Percentiles rank a stretch among this genome's conserved stretches.
Conservation (phyloP, 2,888 invertebrate species). For the Pachydiplax longipennis region DNA sequence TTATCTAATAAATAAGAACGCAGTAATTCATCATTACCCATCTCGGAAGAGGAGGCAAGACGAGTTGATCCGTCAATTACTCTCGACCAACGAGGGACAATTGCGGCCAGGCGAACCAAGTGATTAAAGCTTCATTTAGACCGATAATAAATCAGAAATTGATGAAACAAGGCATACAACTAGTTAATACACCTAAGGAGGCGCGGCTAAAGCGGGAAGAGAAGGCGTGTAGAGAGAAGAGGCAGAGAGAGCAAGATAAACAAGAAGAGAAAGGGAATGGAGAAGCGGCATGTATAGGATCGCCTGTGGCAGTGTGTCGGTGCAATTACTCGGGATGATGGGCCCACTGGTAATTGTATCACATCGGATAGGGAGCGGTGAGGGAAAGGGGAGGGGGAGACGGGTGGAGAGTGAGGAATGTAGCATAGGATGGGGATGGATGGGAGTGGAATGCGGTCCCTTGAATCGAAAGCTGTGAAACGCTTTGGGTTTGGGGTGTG, state of each 20-base stretch:
- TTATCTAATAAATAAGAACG: too few species aligned
- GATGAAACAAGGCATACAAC: too few species aligned
- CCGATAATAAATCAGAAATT: too few species aligned
- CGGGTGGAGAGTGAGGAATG: not conserved
- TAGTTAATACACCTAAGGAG: too few species aligned
- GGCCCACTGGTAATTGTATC: conserved; percentile 49
- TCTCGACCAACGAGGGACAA: too few species aligned
- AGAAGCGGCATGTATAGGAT: conserved; percentile 6
- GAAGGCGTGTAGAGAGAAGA: not conserved
- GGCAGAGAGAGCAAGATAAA: not conserved
- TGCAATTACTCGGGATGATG: conserved; percentile 41
- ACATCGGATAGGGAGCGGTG: conserved; percentile 47
- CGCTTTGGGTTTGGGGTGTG: conserved; percentile 22
- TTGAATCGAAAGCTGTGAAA: conserved; percentile 38
- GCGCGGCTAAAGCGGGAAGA: not conserved
- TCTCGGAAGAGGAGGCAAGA: too few species aligned
- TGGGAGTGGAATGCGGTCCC: conserved; percentile 21
- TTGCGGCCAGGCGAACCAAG: too few species aligned
- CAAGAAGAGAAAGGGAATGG: not conserved
- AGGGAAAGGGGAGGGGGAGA: not conserved
- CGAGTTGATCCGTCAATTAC: too few species aligned
- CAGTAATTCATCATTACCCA: too few species aligned
- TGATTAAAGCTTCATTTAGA: too few species aligned
- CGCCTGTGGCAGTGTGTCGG: conserved; percentile 45
- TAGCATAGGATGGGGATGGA: not conserved